These are phyloP conservation scores for Phaethon lepturus DNA, from an alignment of 2,113 vertebrate species.

Conservation along the genomic window DNA sequence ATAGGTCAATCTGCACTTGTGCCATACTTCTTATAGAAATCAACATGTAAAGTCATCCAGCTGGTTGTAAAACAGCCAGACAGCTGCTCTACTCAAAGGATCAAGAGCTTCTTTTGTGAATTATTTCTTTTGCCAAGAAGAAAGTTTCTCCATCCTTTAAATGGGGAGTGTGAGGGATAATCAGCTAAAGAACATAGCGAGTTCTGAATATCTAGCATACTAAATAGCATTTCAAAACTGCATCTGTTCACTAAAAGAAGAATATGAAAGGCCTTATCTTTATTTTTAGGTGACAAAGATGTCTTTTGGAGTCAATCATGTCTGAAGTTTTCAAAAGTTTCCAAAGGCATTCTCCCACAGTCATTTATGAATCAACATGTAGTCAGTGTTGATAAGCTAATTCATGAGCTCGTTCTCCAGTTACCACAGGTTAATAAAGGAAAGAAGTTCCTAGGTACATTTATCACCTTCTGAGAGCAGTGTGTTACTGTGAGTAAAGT, in stretches of 20 bases:
- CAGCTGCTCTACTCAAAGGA: not conserved
- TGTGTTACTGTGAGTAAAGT: conserved; percentile 4
- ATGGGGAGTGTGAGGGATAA: not conserved
- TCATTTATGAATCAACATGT: not conserved
- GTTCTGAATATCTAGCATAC: not conserved
- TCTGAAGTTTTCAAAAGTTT: not conserved
- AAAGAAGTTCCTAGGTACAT: not conserved
- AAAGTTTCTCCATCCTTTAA: not conserved
- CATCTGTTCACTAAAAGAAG: not conserved
- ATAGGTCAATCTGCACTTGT: not conserved
- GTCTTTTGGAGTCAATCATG: not conserved
- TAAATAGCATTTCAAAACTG: not conserved
- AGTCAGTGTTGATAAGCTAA: not conserved
- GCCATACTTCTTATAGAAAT: not conserved
- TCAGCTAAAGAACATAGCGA: not conserved
- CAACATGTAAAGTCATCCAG: not conserved
- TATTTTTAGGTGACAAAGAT: not conserved
- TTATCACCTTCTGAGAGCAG: not conserved
- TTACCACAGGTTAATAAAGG: not conserved
- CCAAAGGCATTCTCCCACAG: not conserved
- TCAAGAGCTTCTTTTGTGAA: not conserved
- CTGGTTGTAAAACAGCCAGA: not conserved
- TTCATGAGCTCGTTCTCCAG: not conserved
- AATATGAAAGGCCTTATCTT: not conserved
- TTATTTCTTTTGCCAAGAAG: not conserved